A percentile compares a stretch with the other conserved stretches of the same genome.
Conservation (phyloP, 2,113 vertebrate species). For the Paraplagusia blochii region DNA sequence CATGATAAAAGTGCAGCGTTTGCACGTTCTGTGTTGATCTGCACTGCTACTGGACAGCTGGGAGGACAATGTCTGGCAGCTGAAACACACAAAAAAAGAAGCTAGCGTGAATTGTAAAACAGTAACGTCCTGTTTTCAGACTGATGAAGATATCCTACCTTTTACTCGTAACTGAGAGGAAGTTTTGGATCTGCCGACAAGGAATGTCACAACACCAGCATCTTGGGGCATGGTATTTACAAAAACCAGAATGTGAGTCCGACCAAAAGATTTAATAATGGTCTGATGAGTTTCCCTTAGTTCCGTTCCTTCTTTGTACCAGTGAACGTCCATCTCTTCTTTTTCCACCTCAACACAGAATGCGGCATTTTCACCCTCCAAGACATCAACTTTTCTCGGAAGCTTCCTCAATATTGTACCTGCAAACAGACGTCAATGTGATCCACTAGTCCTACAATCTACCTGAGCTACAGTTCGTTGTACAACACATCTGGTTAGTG, state of each 20-base stretch:
- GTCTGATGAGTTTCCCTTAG: slow-evolving; percentile 80
- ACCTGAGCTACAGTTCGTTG: not conserved
- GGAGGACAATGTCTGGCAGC: slow-evolving; percentile 85
- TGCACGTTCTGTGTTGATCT: slow-evolving; percentile 84
- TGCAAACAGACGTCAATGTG: slow-evolving; percentile 35
- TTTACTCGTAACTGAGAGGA: slow-evolving; percentile 92
- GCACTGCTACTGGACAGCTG: slow-evolving; percentile 79
- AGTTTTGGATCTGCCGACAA: slow-evolving; percentile 85
- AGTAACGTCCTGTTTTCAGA: not conserved
- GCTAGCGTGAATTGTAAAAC: not conserved
- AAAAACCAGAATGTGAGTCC: slow-evolving; percentile 91
- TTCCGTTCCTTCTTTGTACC: slow-evolving; percentile 87
- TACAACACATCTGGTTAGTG: not conserved
- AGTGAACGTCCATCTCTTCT: slow-evolving; percentile 82
- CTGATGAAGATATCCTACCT: slow-evolving; percentile 73
- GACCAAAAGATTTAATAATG: slow-evolving; percentile 89
- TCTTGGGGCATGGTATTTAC: slow-evolving; percentile 90
- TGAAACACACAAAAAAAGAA: slow-evolving; percentile 53
- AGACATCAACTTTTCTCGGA: slow-evolving; percentile 91
- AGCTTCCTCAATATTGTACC: slow-evolving; percentile 82
- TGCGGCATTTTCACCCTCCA: slow-evolving; percentile 94
- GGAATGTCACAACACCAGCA: slow-evolving; percentile 86
- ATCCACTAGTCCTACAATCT: not conserved
- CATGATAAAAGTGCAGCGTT: slow-evolving; percentile 88
- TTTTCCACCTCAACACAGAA: slow-evolving; percentile 91